Base-by-base conservation (phyloP, 1,140 invertebrate genomes). In the Asobara japonica region DNA sequence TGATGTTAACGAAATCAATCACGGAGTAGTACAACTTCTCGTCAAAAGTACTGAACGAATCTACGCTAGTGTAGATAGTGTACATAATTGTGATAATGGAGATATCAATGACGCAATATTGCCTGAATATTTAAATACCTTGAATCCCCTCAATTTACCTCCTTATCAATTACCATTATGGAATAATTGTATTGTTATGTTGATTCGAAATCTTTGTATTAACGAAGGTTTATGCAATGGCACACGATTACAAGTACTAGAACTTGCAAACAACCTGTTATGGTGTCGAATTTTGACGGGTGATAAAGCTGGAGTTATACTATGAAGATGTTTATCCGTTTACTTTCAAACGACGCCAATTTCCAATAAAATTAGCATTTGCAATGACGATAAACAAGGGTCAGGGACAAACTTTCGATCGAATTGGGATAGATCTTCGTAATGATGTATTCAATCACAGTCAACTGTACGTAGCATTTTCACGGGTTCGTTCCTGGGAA, bases 71-170 rank as follows among this genome's bases (percentile, higher is more conserved):
- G 18, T 65, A 11, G 62, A 65, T 18, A 33, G 27, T 36, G 36
- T 16, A 13, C 25, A 64, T 31, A 64, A 64, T 64, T 64, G 29
- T 64, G 61, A 64, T 29, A 64, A 64, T 30, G 25, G 61, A 16
- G 61, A 64, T 27, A 16, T 64, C 5, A 7, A 5, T n/a, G 61
- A 31, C 11, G 31, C 31, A 4, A 64, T 64, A 13, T 29, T 64
- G 31, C 61, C 61, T 11, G 61, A 64, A 18, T 64, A 65, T 65
- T 65, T 65, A 38, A 33, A 29, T 36, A 27, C 45, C 62, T 67
- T 48, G n/a, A 48, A n/a, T n/a, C 41, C 41, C 5, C 41, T n/a
- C 10, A n/a, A n/a, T 48, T 48, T 48, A 7, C 41, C 41, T 7
- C 41, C 41, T 4, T n/a, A 48, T 48, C 3, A 48, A 48, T 48